These are phyloP conservation scores for Garra rufa DNA, from an alignment of 2,113 vertebrate genomes.

Conservation along the genomic window DNA sequence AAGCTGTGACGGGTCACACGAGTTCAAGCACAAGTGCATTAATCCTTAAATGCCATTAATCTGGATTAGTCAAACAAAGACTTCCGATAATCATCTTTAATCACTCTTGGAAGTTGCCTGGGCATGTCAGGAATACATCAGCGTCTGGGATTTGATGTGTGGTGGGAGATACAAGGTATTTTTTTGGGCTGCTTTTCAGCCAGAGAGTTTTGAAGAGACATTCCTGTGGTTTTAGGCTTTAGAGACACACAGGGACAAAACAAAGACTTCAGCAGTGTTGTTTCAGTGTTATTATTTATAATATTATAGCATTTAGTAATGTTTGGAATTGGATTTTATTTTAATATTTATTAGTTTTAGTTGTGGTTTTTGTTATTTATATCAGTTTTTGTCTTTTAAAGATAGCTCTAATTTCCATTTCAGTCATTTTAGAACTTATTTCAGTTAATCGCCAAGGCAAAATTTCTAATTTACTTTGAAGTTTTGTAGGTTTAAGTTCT, in stretches of 20 bases:
- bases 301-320: background rate
- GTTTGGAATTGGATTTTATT: background rate
- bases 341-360: background rate
- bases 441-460: background rate
- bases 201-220: background rate
- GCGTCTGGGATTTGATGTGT: background rate
- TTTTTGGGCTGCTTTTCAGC: background rate
- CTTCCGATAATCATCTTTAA: constrained; percentile 15
- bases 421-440: background rate
- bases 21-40: constrained; percentile 22
- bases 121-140: constrained; percentile 1
- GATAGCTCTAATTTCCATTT: background rate
- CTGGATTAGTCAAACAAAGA: constrained; percentile 26
- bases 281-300: background rate
- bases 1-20: background rate
- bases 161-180: background rate
- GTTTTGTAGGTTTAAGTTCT: background rate
- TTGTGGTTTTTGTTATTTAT: background rate
- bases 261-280: background rate
- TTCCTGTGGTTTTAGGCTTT: background rate
- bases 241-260: background rate
- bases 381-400: background rate
- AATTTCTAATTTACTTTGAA: background rate
- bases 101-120: background rate
- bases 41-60: background rate